Evolutionary conservation across 23 tunicate species (phyloP).

Genomic region (Clavelina lepadiformis): DNA sequence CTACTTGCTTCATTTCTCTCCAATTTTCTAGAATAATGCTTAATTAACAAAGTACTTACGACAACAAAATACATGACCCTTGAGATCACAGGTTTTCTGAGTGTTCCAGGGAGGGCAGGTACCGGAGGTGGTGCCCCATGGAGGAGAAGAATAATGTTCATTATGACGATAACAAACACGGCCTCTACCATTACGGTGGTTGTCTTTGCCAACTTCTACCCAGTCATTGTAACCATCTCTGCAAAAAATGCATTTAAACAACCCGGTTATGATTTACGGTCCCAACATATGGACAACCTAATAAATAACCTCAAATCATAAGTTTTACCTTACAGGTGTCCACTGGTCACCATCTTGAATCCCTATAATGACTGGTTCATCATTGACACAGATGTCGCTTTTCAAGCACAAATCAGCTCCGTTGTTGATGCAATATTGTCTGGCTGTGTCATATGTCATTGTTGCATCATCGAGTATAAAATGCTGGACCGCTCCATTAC

Average conservation of each 20-base stretch:
- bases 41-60: no score
- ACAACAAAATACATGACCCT: conserved; percentile 64
- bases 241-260: no score
- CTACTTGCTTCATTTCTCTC: no score
- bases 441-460: conserved; percentile 36
- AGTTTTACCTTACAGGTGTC: conserved; percentile 75
- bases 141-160: conserved; percentile 40
- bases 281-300: no score
- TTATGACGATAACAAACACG: conserved; percentile 55
- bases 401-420: conserved; percentile 39
- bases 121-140: conserved; percentile 45
- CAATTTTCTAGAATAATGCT: no score
- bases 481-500: no score
- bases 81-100: conserved; percentile 35
- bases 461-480: no score
- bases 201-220: conserved; percentile 60
- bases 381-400: conserved; percentile 45
- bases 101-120: conserved; percentile 37
- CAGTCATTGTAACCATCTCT: conserved; percentile 58
- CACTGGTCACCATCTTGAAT: conserved; percentile 43
- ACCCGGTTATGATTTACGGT: no score
- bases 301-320: no score
- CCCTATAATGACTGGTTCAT: conserved; percentile 43
- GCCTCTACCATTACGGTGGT: conserved; percentile 5
- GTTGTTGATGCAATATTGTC: conserved; percentile 22